A percentile compares a stretch with the other conserved stretches of the same genome.
Conservation (phyloP, 2,113 vertebrate species). For the Haplochromis burtoni region DNA sequence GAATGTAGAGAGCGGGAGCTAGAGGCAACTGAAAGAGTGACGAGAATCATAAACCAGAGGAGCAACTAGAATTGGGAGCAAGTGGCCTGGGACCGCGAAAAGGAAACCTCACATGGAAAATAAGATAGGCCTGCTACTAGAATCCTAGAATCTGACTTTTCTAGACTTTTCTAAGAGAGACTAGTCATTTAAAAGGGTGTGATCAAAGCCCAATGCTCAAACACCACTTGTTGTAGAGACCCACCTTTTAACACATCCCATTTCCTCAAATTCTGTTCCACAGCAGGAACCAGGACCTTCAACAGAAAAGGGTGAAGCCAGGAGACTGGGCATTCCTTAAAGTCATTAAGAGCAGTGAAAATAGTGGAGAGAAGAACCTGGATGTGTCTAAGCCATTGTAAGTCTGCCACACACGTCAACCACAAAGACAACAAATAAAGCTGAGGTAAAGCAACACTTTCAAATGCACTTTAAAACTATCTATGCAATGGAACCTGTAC, state of each 20-base stretch:
- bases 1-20: not conserved
- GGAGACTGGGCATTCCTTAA: not conserved
- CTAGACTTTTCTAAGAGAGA: not conserved
- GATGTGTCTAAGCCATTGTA: not conserved
- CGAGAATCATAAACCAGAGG: not conserved
- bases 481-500: not conserved
- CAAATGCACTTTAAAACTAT: not conserved
- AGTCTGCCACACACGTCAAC: not conserved
- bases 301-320: accelerated
- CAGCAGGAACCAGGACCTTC: not conserved
- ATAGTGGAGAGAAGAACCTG: not conserved
- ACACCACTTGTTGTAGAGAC: not conserved
- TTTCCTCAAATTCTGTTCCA: not conserved
- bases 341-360: not conserved
- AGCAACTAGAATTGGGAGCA: not conserved
- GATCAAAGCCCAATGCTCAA: not conserved
- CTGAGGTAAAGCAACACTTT: not conserved
- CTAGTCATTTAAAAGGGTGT: not conserved
- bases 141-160: accelerated
- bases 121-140: not conserved
- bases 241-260: too few species aligned
- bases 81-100: not conserved
- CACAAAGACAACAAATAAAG: not conserved
- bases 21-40: not conserved
- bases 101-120: not conserved